These are phyloP conservation scores for Podargus strigoides DNA, from an alignment of 2,797 vertebrate species.

Conservation along the genomic window DNA sequence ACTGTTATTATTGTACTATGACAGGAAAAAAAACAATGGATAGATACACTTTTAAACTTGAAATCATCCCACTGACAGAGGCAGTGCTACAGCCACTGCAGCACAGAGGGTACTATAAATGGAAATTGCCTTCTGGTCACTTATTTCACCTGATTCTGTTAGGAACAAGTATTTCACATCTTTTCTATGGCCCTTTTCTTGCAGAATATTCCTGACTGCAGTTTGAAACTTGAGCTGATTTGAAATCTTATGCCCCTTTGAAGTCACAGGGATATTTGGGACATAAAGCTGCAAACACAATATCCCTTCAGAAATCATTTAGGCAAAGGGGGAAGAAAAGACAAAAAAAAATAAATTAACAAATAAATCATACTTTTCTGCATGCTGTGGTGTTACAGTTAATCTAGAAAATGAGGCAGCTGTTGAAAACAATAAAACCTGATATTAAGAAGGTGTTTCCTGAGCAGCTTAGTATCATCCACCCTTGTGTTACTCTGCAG, in stretches of 20 bases:
- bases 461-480: not conserved
- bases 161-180: not conserved
- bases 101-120: not conserved
- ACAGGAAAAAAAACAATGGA: not conserved
- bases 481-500: rapidly evolving
- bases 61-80: not conserved
- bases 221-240: not conserved
- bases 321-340: not conserved
- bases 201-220: not conserved
- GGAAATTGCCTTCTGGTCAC: not conserved
- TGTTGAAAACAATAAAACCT: not conserved
- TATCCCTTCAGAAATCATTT: not conserved
- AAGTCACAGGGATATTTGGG: not conserved
- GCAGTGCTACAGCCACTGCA: not conserved
- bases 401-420: not conserved
- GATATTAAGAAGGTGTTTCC: not conserved
- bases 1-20: not conserved
- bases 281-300: not conserved
- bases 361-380: not conserved
- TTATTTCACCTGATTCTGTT: not conserved
- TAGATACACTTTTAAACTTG: not conserved
- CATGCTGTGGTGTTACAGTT: not conserved
- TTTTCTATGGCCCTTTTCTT: not conserved
- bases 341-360: not conserved
- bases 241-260: not conserved